Conservation (phyloP, 2,113 vertebrate species). For the Sinocyclocheilus grahami region DNA sequence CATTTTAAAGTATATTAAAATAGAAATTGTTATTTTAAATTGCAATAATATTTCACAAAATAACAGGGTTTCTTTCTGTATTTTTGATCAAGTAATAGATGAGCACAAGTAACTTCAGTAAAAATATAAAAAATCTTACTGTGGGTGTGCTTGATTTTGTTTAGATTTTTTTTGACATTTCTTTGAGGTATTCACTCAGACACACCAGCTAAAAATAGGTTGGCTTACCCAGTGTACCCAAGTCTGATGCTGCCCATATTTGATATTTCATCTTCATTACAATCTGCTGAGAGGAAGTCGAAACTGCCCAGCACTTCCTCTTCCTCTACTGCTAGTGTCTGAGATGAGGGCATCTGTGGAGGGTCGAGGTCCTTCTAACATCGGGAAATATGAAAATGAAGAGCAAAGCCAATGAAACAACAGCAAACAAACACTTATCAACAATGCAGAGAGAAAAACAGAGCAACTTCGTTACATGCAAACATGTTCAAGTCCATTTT, state of each 20-base stretch:
- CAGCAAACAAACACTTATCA: not conserved
- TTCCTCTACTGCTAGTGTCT: conserved; percentile 88
- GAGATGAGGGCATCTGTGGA: conserved; percentile 74
- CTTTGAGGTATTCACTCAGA: not conserved
- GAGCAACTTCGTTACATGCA: not conserved
- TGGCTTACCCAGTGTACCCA: conserved; percentile 77
- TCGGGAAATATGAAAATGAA: not conserved
- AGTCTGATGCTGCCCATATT: conserved; percentile 80
- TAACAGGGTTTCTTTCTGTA: no score
- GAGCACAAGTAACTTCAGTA: no score
- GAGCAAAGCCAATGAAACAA: not conserved
- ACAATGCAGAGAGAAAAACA: not conserved
- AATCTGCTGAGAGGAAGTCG: conserved; percentile 86
- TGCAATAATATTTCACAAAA: no score
- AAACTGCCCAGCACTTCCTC: conserved; percentile 91
- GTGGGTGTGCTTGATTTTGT: no score
- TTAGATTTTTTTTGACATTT: not conserved
- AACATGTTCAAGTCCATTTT: no score
- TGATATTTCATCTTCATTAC: conserved; percentile 80
- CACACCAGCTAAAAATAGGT: not conserved
- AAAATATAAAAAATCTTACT: no score
- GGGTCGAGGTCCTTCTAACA: conserved; percentile 72
- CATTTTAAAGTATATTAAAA: no score
- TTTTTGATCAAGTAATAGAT: no score
- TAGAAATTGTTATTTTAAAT: no score